These are phyloP conservation scores for Nautilus pompilius DNA, from an alignment of 1,140 invertebrate genomes.

Conservation along the genomic window DNA sequence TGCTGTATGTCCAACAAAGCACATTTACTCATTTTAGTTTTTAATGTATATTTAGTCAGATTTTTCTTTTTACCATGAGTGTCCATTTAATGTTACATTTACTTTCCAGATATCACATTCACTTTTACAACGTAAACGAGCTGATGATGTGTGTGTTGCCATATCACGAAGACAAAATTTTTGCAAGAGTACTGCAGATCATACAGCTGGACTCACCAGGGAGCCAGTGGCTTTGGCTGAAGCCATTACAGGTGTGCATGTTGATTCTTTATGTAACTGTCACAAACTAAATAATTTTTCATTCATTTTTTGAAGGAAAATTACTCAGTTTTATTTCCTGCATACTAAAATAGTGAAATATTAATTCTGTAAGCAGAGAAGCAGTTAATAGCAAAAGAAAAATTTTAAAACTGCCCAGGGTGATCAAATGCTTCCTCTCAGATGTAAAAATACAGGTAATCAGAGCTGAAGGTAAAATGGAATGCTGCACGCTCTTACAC, in stretches of 20 bases:
- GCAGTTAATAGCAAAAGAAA: no score
- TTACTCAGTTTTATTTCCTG: not conserved
- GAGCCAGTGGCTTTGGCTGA: conserved; percentile 77
- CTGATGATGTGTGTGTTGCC: conserved; percentile 79
- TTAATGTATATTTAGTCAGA: no score
- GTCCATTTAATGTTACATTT: conserved; percentile 19
- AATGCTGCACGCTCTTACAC: no score
- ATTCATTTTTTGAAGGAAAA: not conserved
- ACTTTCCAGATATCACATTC: conserved; percentile 72
- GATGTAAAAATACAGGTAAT: no score
- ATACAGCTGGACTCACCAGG: conserved; percentile 62
- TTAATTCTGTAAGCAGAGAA: no score
- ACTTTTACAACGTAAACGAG: conserved; percentile 80
- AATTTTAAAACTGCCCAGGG: no score
- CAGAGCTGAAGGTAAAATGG: no score
- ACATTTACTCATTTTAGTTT: no score
- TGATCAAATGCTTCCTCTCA: no score
- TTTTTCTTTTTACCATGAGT: no score
- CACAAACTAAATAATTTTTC: not conserved
- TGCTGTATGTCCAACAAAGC: no score
- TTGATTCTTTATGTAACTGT: not conserved
- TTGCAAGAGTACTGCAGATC: conserved; percentile 77
- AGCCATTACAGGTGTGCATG: conserved; percentile 60
- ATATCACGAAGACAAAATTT: conserved; percentile 87
- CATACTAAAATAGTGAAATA: no score